Evolutionary conservation across 2,113 vertebrate genomes (phyloP), one percentile per base, ranked within the genome.

Genomic region (Calyptomena viridis): DNA sequence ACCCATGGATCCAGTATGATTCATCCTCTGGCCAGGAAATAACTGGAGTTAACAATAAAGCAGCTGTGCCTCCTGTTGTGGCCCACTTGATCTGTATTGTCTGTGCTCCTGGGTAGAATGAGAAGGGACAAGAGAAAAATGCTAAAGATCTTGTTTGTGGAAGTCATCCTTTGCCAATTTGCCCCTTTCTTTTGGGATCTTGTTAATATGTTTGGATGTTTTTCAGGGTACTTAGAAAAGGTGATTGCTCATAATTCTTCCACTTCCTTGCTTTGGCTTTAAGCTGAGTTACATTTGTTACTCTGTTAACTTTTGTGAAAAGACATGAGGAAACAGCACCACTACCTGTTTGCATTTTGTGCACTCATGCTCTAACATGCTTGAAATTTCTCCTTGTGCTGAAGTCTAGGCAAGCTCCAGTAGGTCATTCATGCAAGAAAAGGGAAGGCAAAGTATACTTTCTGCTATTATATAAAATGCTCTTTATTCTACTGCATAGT

Each of bases 11-110:
- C 69, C 66, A 73, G 49, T 66, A 22, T 89, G 87, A 95, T 90
- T 97, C 87, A 95, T 95, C 44, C 46, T 89, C 60, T 93, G 91
- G 84, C 81, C 84, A 80, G 89, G 91, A 93, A 91, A 73, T 95
- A 28, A 72, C 71, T 87, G 15, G 63, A 63, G 60, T 77, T 94
- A 83, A 93, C 58, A 84, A 59, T 55, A 69, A 81, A 83, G 84
- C 67, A 73, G 84, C 74, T 89, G 79, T 75, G 82, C 66, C 84
- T 95, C 94, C 93, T 6, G 23, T 93, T 85, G 94, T 76, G 81
- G 40, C 84, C 73, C 62, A 21, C 11, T 82, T 69, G 66, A 84
- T 73, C 87, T 92, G 72, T 62, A 42, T 87, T 77, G 17, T 92
- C 84, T 85, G 44, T 68, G 46, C 78, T 81, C 7, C 86, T 44